phyloP scores from a whole-genome alignment of 1,140 invertebrate species.

The Drosophila orena region DNA sequence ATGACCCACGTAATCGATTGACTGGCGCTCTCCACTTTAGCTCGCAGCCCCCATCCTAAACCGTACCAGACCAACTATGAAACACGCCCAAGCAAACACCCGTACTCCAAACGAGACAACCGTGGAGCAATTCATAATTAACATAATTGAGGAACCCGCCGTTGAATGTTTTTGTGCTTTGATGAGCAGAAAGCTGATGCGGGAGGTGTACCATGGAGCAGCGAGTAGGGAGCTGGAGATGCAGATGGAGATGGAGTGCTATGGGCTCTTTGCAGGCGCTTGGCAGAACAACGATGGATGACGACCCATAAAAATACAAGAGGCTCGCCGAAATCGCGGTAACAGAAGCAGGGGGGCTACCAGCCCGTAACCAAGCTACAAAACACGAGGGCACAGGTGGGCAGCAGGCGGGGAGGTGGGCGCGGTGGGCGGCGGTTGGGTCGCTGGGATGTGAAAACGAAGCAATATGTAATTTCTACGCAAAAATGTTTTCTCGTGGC shows the following conservation, averaged over 20 bases:
- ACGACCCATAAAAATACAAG: constrained; percentile 42
- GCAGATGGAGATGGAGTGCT: constrained; percentile 1
- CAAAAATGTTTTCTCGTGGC: constrained; percentile 47
- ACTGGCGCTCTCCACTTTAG: constrained; percentile 7
- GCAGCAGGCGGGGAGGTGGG: background rate
- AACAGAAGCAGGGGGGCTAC: constrained; percentile 5
- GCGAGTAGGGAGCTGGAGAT: background rate
- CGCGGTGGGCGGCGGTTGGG: background rate
- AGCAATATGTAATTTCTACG: constrained; percentile 55
- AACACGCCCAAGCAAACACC: background rate
- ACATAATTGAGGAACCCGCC: constrained; percentile 52
- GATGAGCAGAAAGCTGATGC: constrained; percentile 40
- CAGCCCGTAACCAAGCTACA: constrained; percentile 33
- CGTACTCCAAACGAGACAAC: constrained; percentile 28
- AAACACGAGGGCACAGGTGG: constrained; percentile 2
- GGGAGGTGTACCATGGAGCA: background rate
- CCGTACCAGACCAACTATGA: background rate
- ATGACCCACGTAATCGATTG: constrained; percentile 43
- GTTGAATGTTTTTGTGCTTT: constrained; percentile 52
- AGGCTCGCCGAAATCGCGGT: background rate
- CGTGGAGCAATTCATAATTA: constrained; percentile 48
- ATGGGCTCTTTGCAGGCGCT: constrained; percentile 2
- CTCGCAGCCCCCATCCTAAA: background rate
- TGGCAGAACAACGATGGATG: constrained; percentile 36
- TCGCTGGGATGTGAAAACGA: constrained; percentile 37